Evolutionary conservation across 2,888 invertebrate genomes (phyloP).

Genomic region (Andrena hattorfiana): DNA sequence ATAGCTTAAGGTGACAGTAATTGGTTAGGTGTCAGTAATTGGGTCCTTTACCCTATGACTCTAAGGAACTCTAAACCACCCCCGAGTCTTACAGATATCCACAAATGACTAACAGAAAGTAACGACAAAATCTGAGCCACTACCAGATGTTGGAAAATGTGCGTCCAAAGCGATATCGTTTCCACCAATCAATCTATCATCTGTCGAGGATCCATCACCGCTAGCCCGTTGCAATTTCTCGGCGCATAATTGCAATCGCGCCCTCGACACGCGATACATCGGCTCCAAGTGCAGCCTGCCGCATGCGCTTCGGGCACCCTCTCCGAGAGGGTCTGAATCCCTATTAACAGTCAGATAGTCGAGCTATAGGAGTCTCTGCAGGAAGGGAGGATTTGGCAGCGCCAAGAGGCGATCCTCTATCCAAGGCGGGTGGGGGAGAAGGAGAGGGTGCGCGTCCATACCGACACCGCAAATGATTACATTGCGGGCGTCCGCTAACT

Average conservation of each 20-base stretch:
- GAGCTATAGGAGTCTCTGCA: constrained; percentile 21
- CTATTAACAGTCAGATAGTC: constrained; percentile 70
- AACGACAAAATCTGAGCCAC: neutral
- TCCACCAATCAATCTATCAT: neutral
- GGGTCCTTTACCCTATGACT: too few species aligned
- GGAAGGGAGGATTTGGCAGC: constrained; percentile 67
- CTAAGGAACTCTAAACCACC: neutral
- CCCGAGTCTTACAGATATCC: neutral
- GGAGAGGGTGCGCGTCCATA: constrained; percentile 71
- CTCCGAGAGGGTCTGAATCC: constrained; percentile 64
- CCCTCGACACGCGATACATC: constrained; percentile 47
- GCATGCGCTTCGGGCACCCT: constrained; percentile 53
- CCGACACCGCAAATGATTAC: constrained; percentile 83
- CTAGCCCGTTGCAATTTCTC: constrained; percentile 51
- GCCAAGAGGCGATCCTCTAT: constrained; percentile 43
- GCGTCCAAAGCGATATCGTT: neutral
- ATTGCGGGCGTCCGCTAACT: constrained; percentile 83
- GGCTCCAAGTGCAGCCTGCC: constrained; percentile 50
- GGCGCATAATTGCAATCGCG: constrained; percentile 65
- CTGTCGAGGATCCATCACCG: constrained; percentile 48
- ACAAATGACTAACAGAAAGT: neutral
- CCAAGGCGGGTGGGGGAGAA: constrained; percentile 28
- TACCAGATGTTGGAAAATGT: neutral
- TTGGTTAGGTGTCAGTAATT: too few species aligned
- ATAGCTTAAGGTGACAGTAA: too few species aligned